Conservation (phyloP, 2,888 invertebrate genomes). For the Apotomis turbidana region DNA sequence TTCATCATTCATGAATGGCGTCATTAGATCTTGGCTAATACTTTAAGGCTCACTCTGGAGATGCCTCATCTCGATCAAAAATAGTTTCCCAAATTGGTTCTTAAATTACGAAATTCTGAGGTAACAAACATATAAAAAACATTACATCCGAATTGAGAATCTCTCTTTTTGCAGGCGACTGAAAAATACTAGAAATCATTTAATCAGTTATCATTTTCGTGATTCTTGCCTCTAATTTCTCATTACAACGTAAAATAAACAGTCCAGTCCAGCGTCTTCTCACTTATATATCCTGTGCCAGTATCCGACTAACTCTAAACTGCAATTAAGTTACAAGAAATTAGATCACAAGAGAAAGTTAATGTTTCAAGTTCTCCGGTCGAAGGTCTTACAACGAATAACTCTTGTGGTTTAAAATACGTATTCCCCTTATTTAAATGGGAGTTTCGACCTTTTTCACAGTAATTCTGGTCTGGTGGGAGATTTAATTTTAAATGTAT, state of each 20-base stretch:
- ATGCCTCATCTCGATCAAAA: too few species aligned
- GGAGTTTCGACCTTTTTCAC: neutral
- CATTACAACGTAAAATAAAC: too few species aligned
- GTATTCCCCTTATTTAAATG: conserved; percentile 9
- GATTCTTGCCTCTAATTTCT: neutral
- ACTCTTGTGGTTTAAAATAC: conserved; percentile 17
- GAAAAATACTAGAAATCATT: too few species aligned
- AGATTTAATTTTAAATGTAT: neutral
- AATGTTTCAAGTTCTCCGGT: conserved; percentile 18
- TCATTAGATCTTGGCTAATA: too few species aligned
- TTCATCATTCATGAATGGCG: too few species aligned
- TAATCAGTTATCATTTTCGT: too few species aligned
- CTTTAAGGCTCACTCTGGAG: too few species aligned
- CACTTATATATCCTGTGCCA: neutral
- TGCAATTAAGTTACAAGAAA: conserved; percentile 36
- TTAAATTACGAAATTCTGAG: too few species aligned
- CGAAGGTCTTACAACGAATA: neutral
- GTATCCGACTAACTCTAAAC: conserved; percentile 21
- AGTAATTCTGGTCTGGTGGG: neutral
- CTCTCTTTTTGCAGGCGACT: too few species aligned
- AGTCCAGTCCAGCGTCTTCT: neutral
- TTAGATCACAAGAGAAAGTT: conserved; percentile 29
- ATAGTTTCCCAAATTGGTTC: too few species aligned
- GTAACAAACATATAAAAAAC: too few species aligned
- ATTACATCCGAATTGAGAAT: too few species aligned